Base-by-base conservation (phyloP, 2,888 invertebrate genomes). In the Protonemura montana region DNA sequence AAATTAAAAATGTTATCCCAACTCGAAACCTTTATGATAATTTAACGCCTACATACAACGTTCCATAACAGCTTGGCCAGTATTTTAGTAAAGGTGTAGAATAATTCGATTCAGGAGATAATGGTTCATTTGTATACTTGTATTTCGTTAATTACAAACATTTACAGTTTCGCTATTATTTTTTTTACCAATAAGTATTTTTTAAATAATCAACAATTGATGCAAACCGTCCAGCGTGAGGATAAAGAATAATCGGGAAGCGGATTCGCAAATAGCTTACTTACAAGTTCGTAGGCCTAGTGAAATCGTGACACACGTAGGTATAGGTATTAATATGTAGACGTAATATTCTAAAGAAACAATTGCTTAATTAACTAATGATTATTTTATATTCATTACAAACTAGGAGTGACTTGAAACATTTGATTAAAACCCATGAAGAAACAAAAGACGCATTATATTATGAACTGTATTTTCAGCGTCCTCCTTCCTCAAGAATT, bases 121-220 rank as follows among this genome's bases (percentile, higher is more conserved):
- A 59, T 59, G 35, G 10, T 6, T 35, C 59, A 59, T 21, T 59
- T 59, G 59, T 59, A 59, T 59, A 59, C 59, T 59, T 81, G 28
- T 86, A 85, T 81, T 88, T 84, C 28, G 85, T 88, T 87, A 88
- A 86, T 88, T 87, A 88, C 88, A 88, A 88, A 88, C 88, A 88
- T 88, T 85, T 88, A 88, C 88, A 88, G 82, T 88, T 87, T 85
- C 87, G 42, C 80, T 76, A 86, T 85, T 78, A 85, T 86, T 84
- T 85, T 82, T 85, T 41, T 85, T 41, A 28, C 42, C 85, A 85
- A 76, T 41, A 10, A 85, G 25, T 59, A 76, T 59, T 59, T 7
- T 76, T 25, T 27, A 21, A 59, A 27, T 41, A 85, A 76, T 59
- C 26, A 76, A 27, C 27, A 21, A 59, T 28, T 76, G 29, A 3